phyloP scores from a whole-genome alignment of 2,888 invertebrate species.

The Eupithecia pulchellata region DNA sequence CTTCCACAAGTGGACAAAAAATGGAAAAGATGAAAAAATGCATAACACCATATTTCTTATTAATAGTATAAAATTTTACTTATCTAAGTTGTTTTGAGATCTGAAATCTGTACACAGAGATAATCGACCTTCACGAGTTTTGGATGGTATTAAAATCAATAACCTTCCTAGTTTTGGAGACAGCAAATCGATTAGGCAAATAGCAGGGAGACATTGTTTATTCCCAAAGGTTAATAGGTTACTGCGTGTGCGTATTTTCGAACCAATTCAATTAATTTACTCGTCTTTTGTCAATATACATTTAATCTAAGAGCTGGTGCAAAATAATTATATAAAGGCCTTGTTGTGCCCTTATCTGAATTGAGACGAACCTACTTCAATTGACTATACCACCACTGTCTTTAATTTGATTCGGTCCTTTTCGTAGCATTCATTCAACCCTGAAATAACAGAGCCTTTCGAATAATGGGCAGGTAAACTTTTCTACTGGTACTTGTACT shows the following conservation, averaged over 20 bases:
- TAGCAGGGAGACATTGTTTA: neutral
- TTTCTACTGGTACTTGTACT: no score
- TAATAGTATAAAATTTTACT: no score
- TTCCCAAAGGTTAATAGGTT: neutral
- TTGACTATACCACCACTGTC: neutral
- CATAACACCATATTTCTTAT: no score
- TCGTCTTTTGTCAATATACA: neutral
- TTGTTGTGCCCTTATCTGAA: neutral
- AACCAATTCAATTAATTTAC: constrained; percentile 1
- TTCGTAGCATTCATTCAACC: neutral
- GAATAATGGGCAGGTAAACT: neutral
- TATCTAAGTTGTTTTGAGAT: no score
- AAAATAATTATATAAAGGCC: neutral
- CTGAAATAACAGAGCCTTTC: neutral
- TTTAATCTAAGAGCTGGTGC: neutral
- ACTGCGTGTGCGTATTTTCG: neutral
- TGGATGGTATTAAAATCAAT: neutral
- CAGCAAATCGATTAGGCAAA: neutral
- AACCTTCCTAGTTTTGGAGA: neutral
- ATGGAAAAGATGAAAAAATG: no score
- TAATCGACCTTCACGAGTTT: neutral
- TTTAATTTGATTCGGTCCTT: neutral
- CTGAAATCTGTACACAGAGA: neutral
- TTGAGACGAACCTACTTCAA: neutral
- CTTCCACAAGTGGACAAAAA: no score